Base-by-base conservation (phyloP, 2,113 vertebrate genomes). In the Choloepus hoffmanni region DNA sequence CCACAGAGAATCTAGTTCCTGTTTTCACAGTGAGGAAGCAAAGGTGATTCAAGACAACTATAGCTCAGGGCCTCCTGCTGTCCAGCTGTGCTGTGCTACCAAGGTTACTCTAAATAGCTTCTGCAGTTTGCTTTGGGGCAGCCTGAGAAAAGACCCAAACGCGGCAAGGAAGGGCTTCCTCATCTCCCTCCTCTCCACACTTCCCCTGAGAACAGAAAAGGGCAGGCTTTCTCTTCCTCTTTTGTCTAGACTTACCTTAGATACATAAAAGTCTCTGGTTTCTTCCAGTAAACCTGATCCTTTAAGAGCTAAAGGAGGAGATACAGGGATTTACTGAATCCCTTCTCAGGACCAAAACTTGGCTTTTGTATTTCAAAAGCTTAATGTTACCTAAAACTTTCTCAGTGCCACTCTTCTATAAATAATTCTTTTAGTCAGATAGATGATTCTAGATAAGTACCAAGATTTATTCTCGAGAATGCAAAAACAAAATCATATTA, bases 361-460 rank as follows among this genome's bases (percentile, higher is more conserved):
- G 60, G 7, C 21, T 82, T 84, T 89, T 85, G 90, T 85, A 79
- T 81, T 95, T 81, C 72, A 70, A 77, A 88, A 91, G 58, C 16
- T 83, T 67, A 50, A 16, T 14, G 11, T 81, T 90, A 53, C 63
- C 50, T 68, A 83, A 43, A 36, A 70, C 30, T 90, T 85, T 83
- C 62, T 92, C 48, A 30, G n/a, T 15, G 43, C n/a, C 84, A 4
- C n/a, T 48, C 7, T 88, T 21, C 30, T 73, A 70, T 58, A 94
- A 67, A 24, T 60, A 40, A 89, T 86, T n/a, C 78, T 43, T 21
- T 65, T n/a, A 3, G 8, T 28, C 40, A 78, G 70, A 14, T 74
- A 30, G 12, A 76, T 74, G 63, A 58, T 82, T 81, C 45, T 55
- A 60, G 76, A 83, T 90, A 91, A 79, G n/a, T 89, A 33, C 28